These are phyloP conservation scores for Antechinus stuartii DNA, from an alignment of 2,113 vertebrate species.

Conservation along the genomic window DNA sequence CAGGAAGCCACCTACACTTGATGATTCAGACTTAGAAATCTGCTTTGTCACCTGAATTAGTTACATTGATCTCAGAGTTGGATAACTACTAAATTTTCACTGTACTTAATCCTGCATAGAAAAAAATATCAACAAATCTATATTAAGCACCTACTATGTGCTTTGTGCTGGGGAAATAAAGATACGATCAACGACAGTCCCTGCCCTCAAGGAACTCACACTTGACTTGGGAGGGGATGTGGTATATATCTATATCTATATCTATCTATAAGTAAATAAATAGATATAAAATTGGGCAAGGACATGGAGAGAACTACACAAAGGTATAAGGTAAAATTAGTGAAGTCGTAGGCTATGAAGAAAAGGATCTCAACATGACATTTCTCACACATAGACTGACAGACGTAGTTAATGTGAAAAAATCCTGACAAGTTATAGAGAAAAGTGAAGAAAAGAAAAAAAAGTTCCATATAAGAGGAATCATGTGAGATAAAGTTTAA, in stretches of 20 bases:
- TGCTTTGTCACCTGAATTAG: background rate
- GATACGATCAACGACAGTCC: background rate
- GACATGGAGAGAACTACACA: background rate
- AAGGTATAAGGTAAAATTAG: background rate
- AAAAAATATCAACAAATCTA: background rate
- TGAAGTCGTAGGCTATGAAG: background rate
- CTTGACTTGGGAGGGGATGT: background rate
- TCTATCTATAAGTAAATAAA: background rate
- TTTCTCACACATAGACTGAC: background rate
- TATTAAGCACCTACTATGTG: background rate
- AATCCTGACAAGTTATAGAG: background rate
- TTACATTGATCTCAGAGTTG: background rate
- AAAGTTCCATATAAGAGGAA: background rate
- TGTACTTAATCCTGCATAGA: background rate
- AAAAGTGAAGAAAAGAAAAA: background rate
- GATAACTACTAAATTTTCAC: background rate
- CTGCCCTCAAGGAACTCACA: background rate
- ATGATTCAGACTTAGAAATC: background rate
- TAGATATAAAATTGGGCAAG: background rate
- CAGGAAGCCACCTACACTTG: background rate
- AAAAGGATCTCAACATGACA: background rate
- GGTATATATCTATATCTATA: background rate
- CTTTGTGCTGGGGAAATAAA: background rate
- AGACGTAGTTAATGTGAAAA: background rate
- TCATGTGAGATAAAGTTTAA: background rate